Conservation (phyloP, 2,797 vertebrate species). For the Sebastes iracundus region DNA sequence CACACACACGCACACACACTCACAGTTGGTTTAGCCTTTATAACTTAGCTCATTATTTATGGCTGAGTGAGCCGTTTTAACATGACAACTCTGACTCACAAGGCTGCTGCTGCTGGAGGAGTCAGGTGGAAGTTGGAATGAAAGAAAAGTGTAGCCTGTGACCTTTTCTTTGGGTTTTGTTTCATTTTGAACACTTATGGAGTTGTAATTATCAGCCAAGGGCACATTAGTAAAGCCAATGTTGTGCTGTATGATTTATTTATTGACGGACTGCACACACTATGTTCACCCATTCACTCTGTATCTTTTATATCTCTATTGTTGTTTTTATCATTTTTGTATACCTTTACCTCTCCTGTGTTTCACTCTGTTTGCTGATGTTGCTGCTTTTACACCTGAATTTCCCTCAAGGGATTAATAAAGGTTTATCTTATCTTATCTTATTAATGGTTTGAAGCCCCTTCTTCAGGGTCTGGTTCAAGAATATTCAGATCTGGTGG, state of each 20-base stretch:
- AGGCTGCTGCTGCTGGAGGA: background rate
- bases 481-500: background rate
- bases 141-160: background rate
- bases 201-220: background rate
- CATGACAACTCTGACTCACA: slow-evolving; percentile 62
- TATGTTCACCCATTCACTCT: too few species aligned
- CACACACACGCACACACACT: slow-evolving; percentile 29
- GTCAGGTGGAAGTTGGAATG: slow-evolving; percentile 54
- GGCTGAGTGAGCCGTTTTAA: slow-evolving; percentile 64
- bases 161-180: background rate
- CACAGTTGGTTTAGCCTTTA: slow-evolving; percentile 53
- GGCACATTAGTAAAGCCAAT: background rate
- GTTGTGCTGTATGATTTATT: background rate
- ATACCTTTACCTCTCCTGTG: too few species aligned
- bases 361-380: too few species aligned
- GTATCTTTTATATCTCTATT: too few species aligned
- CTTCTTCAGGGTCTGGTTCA: background rate
- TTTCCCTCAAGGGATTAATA: too few species aligned
- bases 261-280: too few species aligned
- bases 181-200: background rate
- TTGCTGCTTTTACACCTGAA: too few species aligned
- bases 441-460: background rate
- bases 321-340: too few species aligned
- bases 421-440: too few species aligned
- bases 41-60: slow-evolving; percentile 57